phyloP scores from a whole-genome alignment of 2,113 vertebrate genomes.

The Plotosus lineatus region DNA sequence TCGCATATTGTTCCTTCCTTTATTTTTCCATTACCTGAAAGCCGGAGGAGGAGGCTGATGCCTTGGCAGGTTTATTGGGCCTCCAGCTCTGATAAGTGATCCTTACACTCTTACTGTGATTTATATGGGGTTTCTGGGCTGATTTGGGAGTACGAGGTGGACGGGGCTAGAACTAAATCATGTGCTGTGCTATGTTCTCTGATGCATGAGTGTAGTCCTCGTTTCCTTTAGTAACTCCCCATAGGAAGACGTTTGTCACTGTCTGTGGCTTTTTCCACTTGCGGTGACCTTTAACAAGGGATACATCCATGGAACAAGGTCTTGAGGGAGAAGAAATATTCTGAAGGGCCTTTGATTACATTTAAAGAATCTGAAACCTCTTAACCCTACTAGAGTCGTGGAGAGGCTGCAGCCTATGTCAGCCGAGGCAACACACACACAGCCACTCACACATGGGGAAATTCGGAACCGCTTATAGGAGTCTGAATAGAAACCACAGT shows the following conservation, averaged over 20 bases:
- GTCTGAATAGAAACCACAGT: too few relatives aligned
- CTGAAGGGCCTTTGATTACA: neutral
- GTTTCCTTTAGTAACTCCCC: slow-evolving; percentile 10
- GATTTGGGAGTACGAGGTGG: slow-evolving; percentile 29
- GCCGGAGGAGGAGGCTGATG: slow-evolving; percentile 30
- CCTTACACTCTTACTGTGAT: slow-evolving; percentile 22
- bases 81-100: slow-evolving; percentile 43
- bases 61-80: slow-evolving; percentile 52
- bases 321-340: too few relatives aligned
- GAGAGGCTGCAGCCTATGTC: too few relatives aligned
- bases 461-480: too few relatives aligned
- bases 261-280: neutral
- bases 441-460: too few relatives aligned
- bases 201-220: slow-evolving; percentile 1
- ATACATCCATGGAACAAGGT: neutral
- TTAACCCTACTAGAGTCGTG: too few relatives aligned
- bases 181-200: neutral
- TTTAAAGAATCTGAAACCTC: too few relatives aligned
- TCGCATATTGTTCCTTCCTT: slow-evolving; percentile 52
- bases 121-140: slow-evolving; percentile 32
- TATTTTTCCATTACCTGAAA: slow-evolving; percentile 49
- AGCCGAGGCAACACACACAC: too few relatives aligned
- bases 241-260: neutral
- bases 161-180: slow-evolving; percentile 29
- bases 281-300: neutral